phyloP scores from a whole-genome alignment of 2,888 invertebrate genomes.

The Oscheius sp. region DNA sequence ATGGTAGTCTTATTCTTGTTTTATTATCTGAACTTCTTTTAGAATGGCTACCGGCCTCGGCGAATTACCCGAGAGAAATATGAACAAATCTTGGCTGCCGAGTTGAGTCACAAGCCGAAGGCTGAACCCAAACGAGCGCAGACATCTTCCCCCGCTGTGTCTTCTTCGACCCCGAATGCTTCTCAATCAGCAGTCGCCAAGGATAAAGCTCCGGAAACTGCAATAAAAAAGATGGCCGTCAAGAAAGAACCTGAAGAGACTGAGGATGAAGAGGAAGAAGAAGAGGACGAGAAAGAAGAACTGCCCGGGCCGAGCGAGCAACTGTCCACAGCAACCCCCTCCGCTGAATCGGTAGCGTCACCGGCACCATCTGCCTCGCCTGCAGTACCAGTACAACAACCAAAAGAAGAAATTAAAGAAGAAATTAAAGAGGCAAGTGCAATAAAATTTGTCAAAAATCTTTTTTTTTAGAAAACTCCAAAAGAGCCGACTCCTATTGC shows the following conservation, averaged over 20 bases:
- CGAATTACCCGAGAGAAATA: conserved; percentile 9
- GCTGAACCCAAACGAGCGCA: neutral
- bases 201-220: too few relatives aligned
- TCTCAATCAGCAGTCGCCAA: too few relatives aligned
- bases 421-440: neutral
- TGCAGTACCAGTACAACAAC: neutral
- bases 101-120: neutral
- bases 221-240: neutral
- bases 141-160: too few relatives aligned
- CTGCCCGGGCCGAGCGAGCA: neutral
- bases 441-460: too few relatives aligned
- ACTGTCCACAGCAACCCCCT: neutral
- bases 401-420: neutral
- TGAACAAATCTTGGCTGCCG: conserved; percentile 31
- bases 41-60: conserved; percentile 34
- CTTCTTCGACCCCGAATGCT: too few relatives aligned
- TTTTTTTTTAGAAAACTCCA: conserved; percentile 7
- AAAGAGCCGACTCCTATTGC: conserved; percentile 3
- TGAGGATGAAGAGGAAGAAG: neutral
- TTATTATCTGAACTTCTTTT: neutral
- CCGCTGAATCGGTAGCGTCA: neutral
- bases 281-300: neutral
- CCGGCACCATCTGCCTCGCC: neutral
- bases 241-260: neutral
- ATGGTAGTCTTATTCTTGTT: conserved; percentile 17